These are phyloP conservation scores for Rhabditophanes sp. DNA, from an alignment of 2,888 invertebrate genomes.

Conservation along the genomic window DNA sequence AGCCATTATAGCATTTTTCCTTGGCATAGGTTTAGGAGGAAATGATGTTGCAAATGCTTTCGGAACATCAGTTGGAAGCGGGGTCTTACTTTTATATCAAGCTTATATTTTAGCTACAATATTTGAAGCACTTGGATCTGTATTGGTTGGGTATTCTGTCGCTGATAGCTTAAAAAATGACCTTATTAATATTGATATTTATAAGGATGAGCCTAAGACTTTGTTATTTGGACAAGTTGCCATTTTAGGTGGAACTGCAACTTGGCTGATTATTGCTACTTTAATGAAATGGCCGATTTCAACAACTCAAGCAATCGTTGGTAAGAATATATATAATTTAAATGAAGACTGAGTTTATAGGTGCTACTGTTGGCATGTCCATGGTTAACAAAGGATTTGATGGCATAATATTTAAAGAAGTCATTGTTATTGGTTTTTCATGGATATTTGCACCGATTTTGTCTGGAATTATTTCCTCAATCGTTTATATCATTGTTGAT, in stretches of 20 bases:
- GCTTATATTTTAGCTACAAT: slow-evolving; percentile 86
- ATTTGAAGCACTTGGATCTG: slow-evolving; percentile 84
- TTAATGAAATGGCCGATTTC: slow-evolving; percentile 83
- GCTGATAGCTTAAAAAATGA: slow-evolving; percentile 96
- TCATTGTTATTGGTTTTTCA: slow-evolving; percentile 56
- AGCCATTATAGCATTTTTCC: no score
- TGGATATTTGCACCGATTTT: slow-evolving; percentile 89
- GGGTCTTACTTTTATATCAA: slow-evolving; percentile 67
- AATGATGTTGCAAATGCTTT: slow-evolving; percentile 97
- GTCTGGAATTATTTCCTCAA: slow-evolving; percentile 69
- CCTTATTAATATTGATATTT: slow-evolving; percentile 71
- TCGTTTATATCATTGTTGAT: slow-evolving; percentile 14
- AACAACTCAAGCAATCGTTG: slow-evolving; percentile 93
- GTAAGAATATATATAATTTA: no score
- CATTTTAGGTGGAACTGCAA: slow-evolving; percentile 57
- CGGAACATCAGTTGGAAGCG: slow-evolving; percentile 89
- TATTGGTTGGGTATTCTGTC: slow-evolving; percentile 72
- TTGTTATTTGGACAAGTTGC: slow-evolving; percentile 67
- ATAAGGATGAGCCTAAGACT: slow-evolving; percentile 62
- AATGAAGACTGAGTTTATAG: no score
- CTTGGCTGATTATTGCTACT: slow-evolving; percentile 82
- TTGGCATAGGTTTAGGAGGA: slow-evolving; percentile 66
- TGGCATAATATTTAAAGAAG: slow-evolving; percentile 68
- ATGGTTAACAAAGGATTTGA: slow-evolving; percentile 69
- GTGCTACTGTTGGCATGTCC: slow-evolving; percentile 87